phyloP scores from a whole-genome alignment of 2,797 vertebrate genomes.

The Halcyon leucocephala region DNA sequence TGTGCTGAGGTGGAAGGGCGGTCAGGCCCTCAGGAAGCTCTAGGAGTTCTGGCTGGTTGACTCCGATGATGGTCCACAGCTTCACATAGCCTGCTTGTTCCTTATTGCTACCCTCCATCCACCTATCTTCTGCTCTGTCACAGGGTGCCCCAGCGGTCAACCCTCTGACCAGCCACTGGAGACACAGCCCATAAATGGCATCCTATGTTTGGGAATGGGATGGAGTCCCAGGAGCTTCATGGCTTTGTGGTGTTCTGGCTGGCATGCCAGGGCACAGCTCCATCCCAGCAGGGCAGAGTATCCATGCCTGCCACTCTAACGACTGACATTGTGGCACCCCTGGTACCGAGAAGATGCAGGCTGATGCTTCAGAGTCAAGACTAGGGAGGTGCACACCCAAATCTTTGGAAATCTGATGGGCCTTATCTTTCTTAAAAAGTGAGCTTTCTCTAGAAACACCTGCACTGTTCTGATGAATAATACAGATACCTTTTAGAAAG shows the following conservation, averaged over 20 bases:
- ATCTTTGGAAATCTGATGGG: not conserved
- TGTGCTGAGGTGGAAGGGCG: not conserved
- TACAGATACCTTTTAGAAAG: not conserved
- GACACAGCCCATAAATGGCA: accelerated
- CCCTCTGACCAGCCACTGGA: accelerated
- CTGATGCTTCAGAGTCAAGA: not conserved
- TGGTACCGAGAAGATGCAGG: not conserved
- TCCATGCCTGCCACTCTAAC: accelerated
- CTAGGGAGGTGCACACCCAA: not conserved
- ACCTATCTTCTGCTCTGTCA: not conserved
- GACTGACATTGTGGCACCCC: not conserved
- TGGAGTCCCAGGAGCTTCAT: not conserved
- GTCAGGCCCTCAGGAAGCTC: not conserved
- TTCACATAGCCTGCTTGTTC: not conserved
- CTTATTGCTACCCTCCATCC: not conserved
- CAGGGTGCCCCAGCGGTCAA: not conserved
- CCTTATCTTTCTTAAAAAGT: not conserved
- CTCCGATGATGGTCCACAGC: not conserved
- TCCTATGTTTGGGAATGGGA: not conserved
- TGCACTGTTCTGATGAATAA: not conserved
- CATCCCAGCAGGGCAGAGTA: not conserved
- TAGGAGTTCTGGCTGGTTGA: not conserved
- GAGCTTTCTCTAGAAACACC: not conserved
- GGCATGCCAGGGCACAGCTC: not conserved
- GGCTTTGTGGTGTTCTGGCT: not conserved